Base-by-base conservation (phyloP, 1,140 invertebrate species). In the Hypsibius dujardini region DNA sequence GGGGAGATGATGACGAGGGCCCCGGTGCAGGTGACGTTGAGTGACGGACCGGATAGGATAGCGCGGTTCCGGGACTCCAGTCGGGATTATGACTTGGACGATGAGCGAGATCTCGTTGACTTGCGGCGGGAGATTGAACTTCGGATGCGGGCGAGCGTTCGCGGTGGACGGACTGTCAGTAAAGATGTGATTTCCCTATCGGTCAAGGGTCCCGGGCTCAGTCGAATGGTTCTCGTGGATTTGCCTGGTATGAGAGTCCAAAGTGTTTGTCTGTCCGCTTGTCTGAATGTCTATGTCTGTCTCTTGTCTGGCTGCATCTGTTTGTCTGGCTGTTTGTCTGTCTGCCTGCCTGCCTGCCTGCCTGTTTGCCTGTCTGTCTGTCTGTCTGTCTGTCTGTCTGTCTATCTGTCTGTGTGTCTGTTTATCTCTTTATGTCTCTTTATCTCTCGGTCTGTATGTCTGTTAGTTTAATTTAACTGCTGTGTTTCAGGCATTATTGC, bases 151-250 rank as follows among this genome's bases (percentile, higher is more conserved):
- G 62, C 62, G 12, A 67, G 62, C 45, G 62, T 67, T 3, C 62
- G 62, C 12, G 62, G 42, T 67, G 62, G 62, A 7, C 62, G 62
- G 12, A 67, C 62, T 7, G 62, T 67, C 62, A 67, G 62, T 42
- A 67, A 67, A 67, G 62, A 67, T 67, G 62, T 67, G 62, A 67
- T 67, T 15, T 67, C 62, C 42, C 42, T 67, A 42, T 67, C 62
- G 62, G 62, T 67, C 0, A 92, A 92, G 80, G 94, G 95, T 0
- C 95, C 96, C 15, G 93, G 93, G 1, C 79, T 99, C 47, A 93
- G 94, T 76, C 84, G 96, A 72, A 98, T 99, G 92, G 95, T 99
- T 69, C 82, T 99, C 1, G 92, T 99, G 0, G 96, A 99, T 84
- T 81, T 99, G 72, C 96, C 28, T 28, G 28, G 28, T 28, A 28